phyloP scores from a whole-genome alignment of 2,113 vertebrate genomes.

The Tetrax tetrax region DNA sequence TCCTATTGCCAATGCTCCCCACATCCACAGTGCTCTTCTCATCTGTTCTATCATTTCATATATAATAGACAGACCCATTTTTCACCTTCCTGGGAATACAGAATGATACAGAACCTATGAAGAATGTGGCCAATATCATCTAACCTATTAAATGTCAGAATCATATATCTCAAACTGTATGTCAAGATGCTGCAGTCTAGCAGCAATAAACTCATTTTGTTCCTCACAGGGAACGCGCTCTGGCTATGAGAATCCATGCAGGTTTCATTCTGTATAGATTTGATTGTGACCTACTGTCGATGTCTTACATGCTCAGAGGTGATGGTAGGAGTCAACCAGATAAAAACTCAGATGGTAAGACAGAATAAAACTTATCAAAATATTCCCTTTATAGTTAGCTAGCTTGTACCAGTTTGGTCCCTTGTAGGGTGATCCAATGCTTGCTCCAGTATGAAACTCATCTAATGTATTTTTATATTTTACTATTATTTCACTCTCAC shows the following conservation, averaged over 20 bases:
- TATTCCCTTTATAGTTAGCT: not conserved
- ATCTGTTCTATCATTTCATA: constrained; percentile 67
- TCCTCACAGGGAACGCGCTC: constrained; percentile 8
- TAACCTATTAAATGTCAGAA: constrained; percentile 81
- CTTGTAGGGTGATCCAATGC: not conserved
- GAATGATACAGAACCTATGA: constrained; percentile 67
- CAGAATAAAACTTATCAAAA: not conserved
- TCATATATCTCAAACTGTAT: constrained; percentile 70
- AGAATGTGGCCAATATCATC: constrained; percentile 74
- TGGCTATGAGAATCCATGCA: not conserved
- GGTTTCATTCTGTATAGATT: not conserved
- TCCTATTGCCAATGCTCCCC: constrained; percentile 10
- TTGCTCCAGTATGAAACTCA: not conserved
- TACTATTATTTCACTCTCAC: not conserved
- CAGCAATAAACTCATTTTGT: constrained; percentile 57
- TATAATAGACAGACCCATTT: constrained; percentile 58
- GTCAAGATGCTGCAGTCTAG: constrained; percentile 58
- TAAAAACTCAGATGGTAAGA: not conserved
- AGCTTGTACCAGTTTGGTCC: not conserved
- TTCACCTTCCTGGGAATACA: constrained; percentile 70
- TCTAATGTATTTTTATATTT: not conserved
- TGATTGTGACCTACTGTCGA: constrained; percentile 3
- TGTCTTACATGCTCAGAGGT: not conserved
- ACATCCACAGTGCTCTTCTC: constrained; percentile 63
- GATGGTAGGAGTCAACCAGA: not conserved